Conservation (phyloP, 2,888 invertebrate genomes). For the Heliconius sara region DNA sequence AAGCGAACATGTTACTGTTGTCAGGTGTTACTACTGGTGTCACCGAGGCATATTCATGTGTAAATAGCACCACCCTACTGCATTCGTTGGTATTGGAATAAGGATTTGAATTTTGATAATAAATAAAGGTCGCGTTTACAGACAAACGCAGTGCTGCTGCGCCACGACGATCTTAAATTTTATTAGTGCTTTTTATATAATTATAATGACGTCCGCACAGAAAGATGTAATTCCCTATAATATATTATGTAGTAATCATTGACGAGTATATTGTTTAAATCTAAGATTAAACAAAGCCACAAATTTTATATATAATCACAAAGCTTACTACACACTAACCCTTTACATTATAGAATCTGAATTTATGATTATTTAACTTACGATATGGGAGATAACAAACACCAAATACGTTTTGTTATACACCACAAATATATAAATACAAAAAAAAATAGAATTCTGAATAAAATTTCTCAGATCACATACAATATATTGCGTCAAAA, state of each 20-base stretch:
- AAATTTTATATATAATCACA: conserved; percentile 23
- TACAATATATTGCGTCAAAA: conserved; percentile 14
- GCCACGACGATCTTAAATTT: neutral
- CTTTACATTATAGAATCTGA: conserved; percentile 2
- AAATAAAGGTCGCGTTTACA: neutral
- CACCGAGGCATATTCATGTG: neutral
- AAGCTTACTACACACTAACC: conserved; percentile 20
- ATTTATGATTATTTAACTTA: conserved; percentile 13
- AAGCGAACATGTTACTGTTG: too few relatives aligned
- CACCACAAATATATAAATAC: conserved; percentile 14
- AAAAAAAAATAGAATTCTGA: conserved; percentile 20
- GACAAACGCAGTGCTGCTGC: neutral
- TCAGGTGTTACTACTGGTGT: neutral
- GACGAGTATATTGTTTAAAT: conserved; percentile 13
- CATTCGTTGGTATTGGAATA: conserved; percentile 24
- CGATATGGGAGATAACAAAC: conserved; percentile 1
- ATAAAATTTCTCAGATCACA: conserved; percentile 30
- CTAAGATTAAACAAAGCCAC: conserved; percentile 12
- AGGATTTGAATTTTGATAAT: neutral
- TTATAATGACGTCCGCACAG: neutral
- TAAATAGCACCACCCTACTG: neutral
- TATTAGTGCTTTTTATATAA: neutral
- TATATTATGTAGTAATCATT: conserved; percentile 3
- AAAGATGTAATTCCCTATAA: neutral
- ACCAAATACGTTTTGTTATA: neutral